Base-by-base conservation (phyloP, 1,140 invertebrate genomes). In the Papilio dardanus region DNA sequence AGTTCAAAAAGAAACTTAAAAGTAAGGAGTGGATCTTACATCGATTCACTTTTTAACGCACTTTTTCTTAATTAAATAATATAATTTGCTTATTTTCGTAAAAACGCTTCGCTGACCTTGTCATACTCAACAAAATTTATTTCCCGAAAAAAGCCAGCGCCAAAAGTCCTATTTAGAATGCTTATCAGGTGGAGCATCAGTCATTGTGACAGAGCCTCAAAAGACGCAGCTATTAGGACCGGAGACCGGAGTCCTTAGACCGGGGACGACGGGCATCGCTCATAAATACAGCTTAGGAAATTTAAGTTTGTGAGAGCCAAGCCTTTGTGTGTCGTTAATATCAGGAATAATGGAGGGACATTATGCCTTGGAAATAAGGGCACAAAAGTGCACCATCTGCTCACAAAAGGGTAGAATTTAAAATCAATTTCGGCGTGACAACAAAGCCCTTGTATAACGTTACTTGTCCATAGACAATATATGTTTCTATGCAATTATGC, bases 281-380 rank as follows among this genome's bases (percentile, higher is more conserved):
- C 71, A 58, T 73, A 73, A 73, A 73, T 73, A 73, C 14, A 42
- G 71, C 50, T 73, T 73, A 73, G 50, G 71, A 73, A 73, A 73
- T 73, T 73, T 58, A 21, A 73, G 46, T 73, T 31, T 46, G 42
- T 33, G 19, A 35, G 35, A 30, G 16, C 42, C 19, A 42, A 16
- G 42, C 69, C 69, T 71, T 71, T 71, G 69, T 68, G 67, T 71
- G 69, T 71, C 69, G 42, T 71, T 71, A 71, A 71, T 71, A 71
- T 71, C 6, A 42, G 28, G 46, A 58, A 58, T 73, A 73, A 73
- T 33, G 46, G 46, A 6, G 31, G 7, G 7, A 46, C 71, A 73
- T 73, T 73, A 73, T 54, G 12, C 46, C 30, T 73, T 73, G 46
- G 30, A 73, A 71, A 31, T 14, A 71, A 54, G 35, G 46, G 28